Base-by-base conservation (phyloP, 2,888 invertebrate species). In the Watsonalla cultraria region DNA sequence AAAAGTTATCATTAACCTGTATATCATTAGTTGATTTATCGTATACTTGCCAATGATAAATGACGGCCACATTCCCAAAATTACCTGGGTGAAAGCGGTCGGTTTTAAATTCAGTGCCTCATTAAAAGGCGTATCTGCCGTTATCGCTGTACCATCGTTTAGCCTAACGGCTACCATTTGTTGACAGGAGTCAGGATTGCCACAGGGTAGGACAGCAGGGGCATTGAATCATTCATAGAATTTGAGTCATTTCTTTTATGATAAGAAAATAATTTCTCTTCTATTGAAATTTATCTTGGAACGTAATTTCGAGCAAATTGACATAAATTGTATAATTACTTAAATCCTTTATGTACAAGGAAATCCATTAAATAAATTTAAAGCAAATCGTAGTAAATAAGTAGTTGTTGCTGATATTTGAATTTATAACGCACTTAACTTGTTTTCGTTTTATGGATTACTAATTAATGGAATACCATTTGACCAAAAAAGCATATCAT, bases 41-140 rank as follows among this genome's bases (percentile, higher is more conserved):
- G 42, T 11, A 8, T 11, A 11, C 11, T 42, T 11, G 11, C 42
- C 8, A 42, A 42, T 42, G 42, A 42, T 42, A 42, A 42, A 42
- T 42, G 42, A 5, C 42, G 9, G 42, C 5, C 42, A 11, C 11
- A 42, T 11, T 11, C 11, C 11, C 42, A 5, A 7, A 42, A 42
- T 42, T 42, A 42, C 42, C 42, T 42, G 42, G 37, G 42, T 11
- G 42, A 42, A 42, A 42, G 42, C 42, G 42, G 42, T 42, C 42
- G 42, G 14, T 13, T 49, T 49, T 49, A 49, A 49, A 49, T 39
- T 14, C 15, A 49, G 39, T 33, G 49, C 37, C 49, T 49, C 49
- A 49, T 49, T 49, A 49, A 37, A 49, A 14, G 37, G 37, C 15
- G 11, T 34, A 47, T 24, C 24, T 24, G 24, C 35, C 14, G 8